Base-by-base conservation (phyloP, 2,797 vertebrate genomes). In the Thaleichthys pacificus region DNA sequence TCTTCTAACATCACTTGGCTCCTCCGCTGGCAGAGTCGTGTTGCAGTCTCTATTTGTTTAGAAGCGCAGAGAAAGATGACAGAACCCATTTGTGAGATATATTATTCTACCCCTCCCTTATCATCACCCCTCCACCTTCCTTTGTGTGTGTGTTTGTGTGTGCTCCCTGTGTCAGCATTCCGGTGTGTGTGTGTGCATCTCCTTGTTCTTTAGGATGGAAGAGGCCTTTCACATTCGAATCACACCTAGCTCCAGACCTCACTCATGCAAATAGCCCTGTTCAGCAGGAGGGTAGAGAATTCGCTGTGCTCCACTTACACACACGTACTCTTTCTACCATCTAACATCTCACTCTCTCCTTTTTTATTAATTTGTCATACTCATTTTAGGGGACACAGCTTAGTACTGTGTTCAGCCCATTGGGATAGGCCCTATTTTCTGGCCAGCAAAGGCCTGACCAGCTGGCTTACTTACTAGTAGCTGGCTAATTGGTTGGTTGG, bases 71-170 rank as follows among this genome's bases (percentile, higher is more conserved):
- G 74, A 79, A 82, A 82, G 78, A 84, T 89, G 89, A 90, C 87
- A 91, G 82, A 87, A 85, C 72, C 84, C 82, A 88, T 91, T 87
- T 86, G 66, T 80, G 77, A 87, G 84, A 89, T 87, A 80, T 86
- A 88, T 86, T 88, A 74, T 63, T 66, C 69, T 69, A 66, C 81
- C 62, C 75, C 75, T 82, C 80, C 74, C 78, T 78, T 81, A 82
- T 84, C 84, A 82, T 83, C 84, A 79, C 77, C 76, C 66, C 35
- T 74, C 47, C 47, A 22, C 24, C 65, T 66, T 21, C n/a, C 19
- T 19, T 21, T 70, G 15, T 42, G 24, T 70, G 24, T 61, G 49
- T 75, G 64, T 80, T 69, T 57, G 32, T 69, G 21, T 70, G 42
- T 65, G 61, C 68, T 21, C 30, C 71, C 49, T 47, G 42, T 38